Percentiles rank a stretch among this genome's conserved stretches.
Conservation (phyloP, 2,113 vertebrate species). For the Ornithorhynchus anatinus region DNA sequence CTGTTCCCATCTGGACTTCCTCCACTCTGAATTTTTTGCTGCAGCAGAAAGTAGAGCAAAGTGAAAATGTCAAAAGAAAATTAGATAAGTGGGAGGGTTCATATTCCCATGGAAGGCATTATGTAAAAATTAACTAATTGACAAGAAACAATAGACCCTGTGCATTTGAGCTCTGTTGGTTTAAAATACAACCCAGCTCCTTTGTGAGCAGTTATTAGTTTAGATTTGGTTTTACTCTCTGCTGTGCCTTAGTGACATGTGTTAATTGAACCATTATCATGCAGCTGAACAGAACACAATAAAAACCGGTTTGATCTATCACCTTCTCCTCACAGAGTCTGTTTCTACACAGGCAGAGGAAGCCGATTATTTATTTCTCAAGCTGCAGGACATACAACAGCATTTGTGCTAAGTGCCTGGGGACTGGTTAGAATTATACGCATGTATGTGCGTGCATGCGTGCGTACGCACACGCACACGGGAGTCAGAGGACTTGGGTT, state of each 20-base stretch:
- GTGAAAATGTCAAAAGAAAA: background rate
- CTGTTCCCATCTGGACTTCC: constrained; percentile 1
- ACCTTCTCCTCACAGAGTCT: no score
- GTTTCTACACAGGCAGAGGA: no score
- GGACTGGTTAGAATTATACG: no score
- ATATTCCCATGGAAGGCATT: background rate
- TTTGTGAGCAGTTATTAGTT: background rate
- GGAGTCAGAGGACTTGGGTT: no score
- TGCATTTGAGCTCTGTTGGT: background rate
- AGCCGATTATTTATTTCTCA: no score
- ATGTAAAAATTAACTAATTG: background rate
- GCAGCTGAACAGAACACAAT: no score
- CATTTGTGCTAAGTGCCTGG: no score
- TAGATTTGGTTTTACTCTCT: background rate
- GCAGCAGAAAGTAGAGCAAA: background rate
- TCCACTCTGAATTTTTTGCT: background rate
- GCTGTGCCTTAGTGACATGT: background rate
- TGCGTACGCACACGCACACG: no score
- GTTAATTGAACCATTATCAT: background rate
- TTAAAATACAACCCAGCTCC: background rate
- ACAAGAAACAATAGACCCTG: background rate
- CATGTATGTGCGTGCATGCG: no score
- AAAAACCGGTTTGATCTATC: no score
- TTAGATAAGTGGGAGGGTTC: background rate
- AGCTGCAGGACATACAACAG: no score